Conservation (phyloP, 2,797 vertebrate species). For the Gorsachius magnificus region DNA sequence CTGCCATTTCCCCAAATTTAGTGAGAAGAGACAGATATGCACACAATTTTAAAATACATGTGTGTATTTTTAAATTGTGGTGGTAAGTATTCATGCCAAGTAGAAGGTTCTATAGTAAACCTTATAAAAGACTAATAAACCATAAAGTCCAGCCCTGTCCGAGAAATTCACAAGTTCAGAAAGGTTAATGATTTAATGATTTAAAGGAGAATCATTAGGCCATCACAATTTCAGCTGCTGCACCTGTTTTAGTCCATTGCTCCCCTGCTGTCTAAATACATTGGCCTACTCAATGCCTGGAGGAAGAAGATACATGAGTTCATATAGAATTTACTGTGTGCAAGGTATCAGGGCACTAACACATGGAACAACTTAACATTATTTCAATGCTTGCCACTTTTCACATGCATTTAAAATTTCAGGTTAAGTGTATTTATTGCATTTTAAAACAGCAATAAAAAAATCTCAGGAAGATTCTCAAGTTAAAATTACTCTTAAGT, state of each 20-base stretch:
- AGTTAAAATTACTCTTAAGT: background rate
- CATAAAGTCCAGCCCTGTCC: background rate
- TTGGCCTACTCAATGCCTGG: background rate
- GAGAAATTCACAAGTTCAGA: background rate
- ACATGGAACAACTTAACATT: constrained; percentile 39
- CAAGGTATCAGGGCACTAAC: constrained; percentile 44
- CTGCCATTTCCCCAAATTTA: background rate
- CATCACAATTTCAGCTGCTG: constrained; percentile 6
- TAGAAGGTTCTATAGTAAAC: background rate
- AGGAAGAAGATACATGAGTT: constrained; percentile 29
- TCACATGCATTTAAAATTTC: background rate
- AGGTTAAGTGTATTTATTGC: background rate
- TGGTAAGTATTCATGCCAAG: background rate
- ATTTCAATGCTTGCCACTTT: constrained; percentile 29
- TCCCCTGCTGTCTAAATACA: constrained; percentile 13
- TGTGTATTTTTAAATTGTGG: background rate
- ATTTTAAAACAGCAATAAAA: background rate
- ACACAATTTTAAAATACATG: background rate
- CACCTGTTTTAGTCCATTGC: constrained; percentile 40
- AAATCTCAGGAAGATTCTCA: background rate
- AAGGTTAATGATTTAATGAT: constrained; percentile 8
- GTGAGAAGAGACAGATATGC: background rate
- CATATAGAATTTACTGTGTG: too few species aligned
- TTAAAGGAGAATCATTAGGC: background rate
- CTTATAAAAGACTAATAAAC: background rate